phyloP scores from a whole-genome alignment of 2,888 invertebrate genomes.

The Agrochola lota region DNA sequence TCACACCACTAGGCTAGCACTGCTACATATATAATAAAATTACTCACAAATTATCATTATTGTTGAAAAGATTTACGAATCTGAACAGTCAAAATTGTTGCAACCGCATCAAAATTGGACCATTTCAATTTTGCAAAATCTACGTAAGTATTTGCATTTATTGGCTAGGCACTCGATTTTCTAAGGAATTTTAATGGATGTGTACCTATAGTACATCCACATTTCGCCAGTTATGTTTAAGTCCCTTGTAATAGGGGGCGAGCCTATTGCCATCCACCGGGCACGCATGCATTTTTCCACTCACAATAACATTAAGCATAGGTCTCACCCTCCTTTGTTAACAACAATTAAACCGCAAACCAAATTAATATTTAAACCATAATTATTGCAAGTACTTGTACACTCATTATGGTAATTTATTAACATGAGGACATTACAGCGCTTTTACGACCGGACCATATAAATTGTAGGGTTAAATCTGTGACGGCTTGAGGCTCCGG shows the following conservation, averaged over 20 bases:
- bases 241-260: not conserved
- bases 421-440: slow-evolving; percentile 33
- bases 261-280: not conserved
- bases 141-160: not conserved
- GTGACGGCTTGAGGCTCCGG: not conserved
- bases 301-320: not conserved
- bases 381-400: slow-evolving; percentile 27
- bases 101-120: too few relatives aligned
- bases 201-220: not conserved
- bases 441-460: slow-evolving; percentile 25
- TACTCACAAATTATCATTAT: too few relatives aligned
- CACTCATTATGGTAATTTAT: slow-evolving; percentile 54
- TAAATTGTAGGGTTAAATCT: slow-evolving; percentile 45
- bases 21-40: too few relatives aligned
- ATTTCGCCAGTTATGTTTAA: not conserved
- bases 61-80: too few relatives aligned
- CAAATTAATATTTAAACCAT: slow-evolving; percentile 17
- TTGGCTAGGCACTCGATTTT: not conserved
- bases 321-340: not conserved
- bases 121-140: too few relatives aligned
- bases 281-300: not conserved
- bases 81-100: too few relatives aligned
- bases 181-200: too few relatives aligned
- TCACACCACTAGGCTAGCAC: too few relatives aligned
- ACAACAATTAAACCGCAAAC: slow-evolving; percentile 9